Percentiles rank a stretch among this genome's conserved stretches.
Evolutionary conservation across 1,140 invertebrate genomes (phyloP).

Genomic region (Cydia fagiglandana): DNA sequence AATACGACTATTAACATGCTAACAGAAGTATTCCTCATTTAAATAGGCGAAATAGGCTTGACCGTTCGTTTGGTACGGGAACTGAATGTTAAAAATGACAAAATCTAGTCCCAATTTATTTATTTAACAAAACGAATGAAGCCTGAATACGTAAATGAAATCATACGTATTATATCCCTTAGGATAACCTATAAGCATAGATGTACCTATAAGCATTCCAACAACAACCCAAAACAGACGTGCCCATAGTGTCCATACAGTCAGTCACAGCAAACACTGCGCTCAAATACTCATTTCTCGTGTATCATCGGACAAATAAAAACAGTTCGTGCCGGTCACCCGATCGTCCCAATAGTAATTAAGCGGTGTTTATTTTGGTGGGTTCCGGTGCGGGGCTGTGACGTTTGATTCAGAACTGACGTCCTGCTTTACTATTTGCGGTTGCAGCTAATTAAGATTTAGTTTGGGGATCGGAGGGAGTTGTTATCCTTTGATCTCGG

Average conservation of each 20-base stretch:
- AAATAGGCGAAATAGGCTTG: no score
- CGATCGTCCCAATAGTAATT: slow-evolving; percentile 26
- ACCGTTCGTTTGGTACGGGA: no score
- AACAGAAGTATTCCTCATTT: no score
- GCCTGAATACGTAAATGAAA: no score
- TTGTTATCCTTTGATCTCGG: background rate
- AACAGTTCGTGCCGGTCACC: slow-evolving; percentile 5
- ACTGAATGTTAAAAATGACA: no score
- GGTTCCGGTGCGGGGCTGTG: background rate
- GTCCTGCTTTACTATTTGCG: background rate
- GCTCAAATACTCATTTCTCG: slow-evolving; percentile 23
- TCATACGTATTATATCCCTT: no score
- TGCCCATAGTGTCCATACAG: background rate
- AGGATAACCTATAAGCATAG: no score
- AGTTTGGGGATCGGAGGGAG: background rate
- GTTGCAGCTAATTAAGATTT: slow-evolving; percentile 13
- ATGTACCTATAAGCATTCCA: background rate
- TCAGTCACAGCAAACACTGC: slow-evolving; percentile 1
- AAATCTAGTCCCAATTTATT: no score
- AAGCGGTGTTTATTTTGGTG: slow-evolving; percentile 15
- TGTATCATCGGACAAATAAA: slow-evolving; percentile 29
- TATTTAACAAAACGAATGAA: no score
- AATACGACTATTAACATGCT: no score
- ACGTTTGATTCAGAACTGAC: background rate
- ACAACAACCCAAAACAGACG: background rate